These are phyloP conservation scores for Leucozona laternaria DNA, from an alignment of 2,888 invertebrate genomes.

Conservation along the genomic window DNA sequence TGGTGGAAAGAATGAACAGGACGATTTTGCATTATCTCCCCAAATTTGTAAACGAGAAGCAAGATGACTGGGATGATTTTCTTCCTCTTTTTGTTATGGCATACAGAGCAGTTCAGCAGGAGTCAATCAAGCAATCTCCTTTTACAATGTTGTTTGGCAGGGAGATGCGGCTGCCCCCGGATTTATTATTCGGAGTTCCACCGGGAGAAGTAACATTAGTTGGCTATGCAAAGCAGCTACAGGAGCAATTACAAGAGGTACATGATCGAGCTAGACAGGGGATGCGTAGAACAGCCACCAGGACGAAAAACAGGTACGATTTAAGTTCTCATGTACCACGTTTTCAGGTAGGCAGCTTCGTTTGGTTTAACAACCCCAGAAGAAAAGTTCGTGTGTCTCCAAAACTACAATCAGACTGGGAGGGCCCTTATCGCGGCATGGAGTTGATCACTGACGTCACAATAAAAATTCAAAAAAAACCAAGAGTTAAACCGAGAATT, in stretches of 20 bases:
- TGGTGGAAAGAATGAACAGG: slow-evolving; percentile 75
- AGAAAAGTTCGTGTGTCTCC: no score
- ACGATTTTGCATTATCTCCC: neutral
- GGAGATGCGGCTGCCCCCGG: neutral
- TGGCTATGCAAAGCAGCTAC: neutral
- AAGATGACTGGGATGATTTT: slow-evolving; percentile 12
- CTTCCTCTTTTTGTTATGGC: slow-evolving; percentile 3
- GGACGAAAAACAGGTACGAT: neutral
- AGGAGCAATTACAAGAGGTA: neutral
- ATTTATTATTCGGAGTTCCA: neutral
- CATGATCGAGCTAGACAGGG: neutral
- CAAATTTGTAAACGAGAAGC: slow-evolving; percentile 19
- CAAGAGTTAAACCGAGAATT: no score
- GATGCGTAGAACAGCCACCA: neutral
- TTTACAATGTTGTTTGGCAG: slow-evolving; percentile 11
- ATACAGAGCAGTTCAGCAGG: neutral
- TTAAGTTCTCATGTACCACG: slow-evolving; percentile 8
- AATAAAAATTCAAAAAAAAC: no score
- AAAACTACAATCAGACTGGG: no score
- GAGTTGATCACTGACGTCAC: no score
- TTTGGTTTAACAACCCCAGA: no score
- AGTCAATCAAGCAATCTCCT: slow-evolving; percentile 11
- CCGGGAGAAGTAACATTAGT: neutral
- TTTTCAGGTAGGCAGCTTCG: slow-evolving; percentile 42
- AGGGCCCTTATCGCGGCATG: slow-evolving; percentile 1